A percentile compares a stretch with the other conserved stretches of the same genome.
Evolutionary conservation across 2,113 vertebrate genomes (phyloP).

Genomic region (Nycticorax nycticorax): DNA sequence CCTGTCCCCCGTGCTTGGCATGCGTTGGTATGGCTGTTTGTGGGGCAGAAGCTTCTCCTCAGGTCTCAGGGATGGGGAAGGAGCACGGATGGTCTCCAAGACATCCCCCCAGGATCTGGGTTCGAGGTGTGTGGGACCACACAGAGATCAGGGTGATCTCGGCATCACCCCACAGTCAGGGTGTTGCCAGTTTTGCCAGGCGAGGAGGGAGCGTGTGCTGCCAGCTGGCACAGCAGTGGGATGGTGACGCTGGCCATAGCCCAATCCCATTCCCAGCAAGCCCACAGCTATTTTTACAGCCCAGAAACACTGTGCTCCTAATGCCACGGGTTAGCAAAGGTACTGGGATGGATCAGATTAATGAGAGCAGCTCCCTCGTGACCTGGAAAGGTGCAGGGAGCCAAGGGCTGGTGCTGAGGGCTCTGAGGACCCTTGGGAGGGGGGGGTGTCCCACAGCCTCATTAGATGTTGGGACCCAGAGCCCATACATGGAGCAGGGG

Average conservation of each 20-base stretch:
- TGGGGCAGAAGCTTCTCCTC: background rate
- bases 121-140: background rate
- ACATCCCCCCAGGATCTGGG: background rate
- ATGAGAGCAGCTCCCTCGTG: background rate
- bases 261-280: rapidly evolving
- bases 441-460: background rate
- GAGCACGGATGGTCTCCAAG: background rate
- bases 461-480: background rate
- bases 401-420: background rate
- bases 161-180: rapidly evolving
- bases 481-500: background rate
- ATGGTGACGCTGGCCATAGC: background rate
- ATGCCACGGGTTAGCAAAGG: background rate
- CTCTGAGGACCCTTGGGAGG: background rate
- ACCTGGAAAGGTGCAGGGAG: background rate
- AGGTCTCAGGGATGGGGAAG: background rate
- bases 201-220: background rate
- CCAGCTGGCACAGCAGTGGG: background rate
- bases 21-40: background rate
- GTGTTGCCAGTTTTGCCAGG: background rate
- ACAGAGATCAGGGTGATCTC: background rate
- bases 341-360: background rate
- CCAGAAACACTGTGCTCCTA: background rate
- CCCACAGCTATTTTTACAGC: background rate
- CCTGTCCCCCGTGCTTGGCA: no score